These are phyloP conservation scores for Mastigias papua DNA, from an alignment of 30 jellyfish, hydroid and myxozoan genomes.

Conservation along the genomic window DNA sequence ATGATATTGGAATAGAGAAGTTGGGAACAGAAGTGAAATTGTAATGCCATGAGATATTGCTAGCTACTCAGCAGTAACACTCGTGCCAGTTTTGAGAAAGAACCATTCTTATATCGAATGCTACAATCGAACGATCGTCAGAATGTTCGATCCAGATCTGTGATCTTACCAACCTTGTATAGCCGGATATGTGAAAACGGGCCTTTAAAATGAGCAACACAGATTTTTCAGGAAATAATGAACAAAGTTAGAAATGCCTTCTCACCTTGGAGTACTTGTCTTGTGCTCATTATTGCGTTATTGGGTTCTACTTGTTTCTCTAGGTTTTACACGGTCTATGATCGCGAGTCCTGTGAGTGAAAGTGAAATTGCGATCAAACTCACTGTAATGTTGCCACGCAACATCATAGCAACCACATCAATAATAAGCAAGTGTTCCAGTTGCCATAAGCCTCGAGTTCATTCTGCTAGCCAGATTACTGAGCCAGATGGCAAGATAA, in stretches of 20 bases:
- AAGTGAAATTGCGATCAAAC: slow-evolving; percentile 32
- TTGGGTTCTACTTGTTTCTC: not conserved
- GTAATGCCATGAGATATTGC: no score
- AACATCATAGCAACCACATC: slow-evolving; percentile 59
- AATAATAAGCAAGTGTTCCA: not conserved
- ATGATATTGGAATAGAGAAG: no score
- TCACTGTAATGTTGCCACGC: slow-evolving; percentile 58
- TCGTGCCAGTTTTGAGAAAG: no score
- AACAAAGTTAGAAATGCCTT: not conserved
- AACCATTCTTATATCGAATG: no score
- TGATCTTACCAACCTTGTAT: no score
- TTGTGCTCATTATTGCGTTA: slow-evolving; percentile 56
- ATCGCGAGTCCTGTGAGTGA: not conserved
- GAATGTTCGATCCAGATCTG: no score
- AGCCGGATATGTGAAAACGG: no score
- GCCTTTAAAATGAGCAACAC: slow-evolving; percentile 7
- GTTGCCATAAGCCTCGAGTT: not conserved
- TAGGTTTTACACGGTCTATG: not conserved
- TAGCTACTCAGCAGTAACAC: no score
- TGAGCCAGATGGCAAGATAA: not conserved
- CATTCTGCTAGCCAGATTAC: not conserved
- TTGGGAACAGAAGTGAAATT: no score
- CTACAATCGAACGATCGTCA: no score
- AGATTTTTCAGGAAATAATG: not conserved
- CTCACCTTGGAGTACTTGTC: slow-evolving; percentile 84